These are phyloP conservation scores for Leucoraja ocellata DNA, from an alignment of 2,797 vertebrate species.

Conservation along the genomic window DNA sequence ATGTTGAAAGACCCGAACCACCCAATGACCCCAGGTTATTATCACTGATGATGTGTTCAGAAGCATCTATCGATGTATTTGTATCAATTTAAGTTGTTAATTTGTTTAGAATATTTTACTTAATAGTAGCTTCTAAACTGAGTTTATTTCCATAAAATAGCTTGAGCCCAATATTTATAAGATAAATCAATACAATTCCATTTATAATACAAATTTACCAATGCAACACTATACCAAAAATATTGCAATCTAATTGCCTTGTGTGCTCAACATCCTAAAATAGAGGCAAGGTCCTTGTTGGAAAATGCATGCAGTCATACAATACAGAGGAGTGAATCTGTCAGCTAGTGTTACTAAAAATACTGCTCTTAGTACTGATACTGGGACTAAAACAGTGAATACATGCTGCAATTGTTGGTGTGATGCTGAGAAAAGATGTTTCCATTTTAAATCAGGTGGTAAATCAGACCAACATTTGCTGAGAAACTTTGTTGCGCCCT, in stretches of 20 bases:
- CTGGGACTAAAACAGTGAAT: background rate
- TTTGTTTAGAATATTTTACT: background rate
- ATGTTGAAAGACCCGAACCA: no score
- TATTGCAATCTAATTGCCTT: background rate
- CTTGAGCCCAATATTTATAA: background rate
- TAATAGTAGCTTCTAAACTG: background rate
- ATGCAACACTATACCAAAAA: background rate
- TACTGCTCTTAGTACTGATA: background rate
- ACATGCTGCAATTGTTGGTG: background rate
- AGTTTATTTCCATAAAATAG: background rate
- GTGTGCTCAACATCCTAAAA: background rate
- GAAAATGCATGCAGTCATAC: background rate
- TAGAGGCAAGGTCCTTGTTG: background rate
- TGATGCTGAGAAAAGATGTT: background rate
- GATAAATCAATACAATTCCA: background rate
- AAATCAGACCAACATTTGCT: no score
- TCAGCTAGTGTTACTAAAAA: background rate
- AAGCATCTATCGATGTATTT: no score
- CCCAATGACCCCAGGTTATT: no score
- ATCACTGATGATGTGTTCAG: no score
- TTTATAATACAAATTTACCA: background rate
- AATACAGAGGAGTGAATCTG: background rate
- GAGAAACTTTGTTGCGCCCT: no score
- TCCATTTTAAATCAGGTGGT: background rate
- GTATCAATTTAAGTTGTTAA: background rate